A percentile compares a stretch with the other conserved stretches of the same genome.
Evolutionary conservation across 2,797 vertebrate species (phyloP).

Genomic region (Sarcoramphus papa): DNA sequence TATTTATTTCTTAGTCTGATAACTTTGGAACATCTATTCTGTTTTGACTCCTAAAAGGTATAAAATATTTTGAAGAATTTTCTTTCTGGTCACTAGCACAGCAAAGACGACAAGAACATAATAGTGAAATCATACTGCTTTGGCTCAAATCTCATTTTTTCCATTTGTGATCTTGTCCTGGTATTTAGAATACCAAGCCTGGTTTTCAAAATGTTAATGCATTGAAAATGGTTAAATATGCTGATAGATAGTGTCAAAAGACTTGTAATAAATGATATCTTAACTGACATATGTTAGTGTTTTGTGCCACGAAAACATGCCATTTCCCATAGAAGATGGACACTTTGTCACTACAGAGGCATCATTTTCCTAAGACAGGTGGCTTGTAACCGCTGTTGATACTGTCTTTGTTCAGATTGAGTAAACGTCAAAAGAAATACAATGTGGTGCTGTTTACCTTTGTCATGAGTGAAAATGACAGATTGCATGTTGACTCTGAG

Average conservation of each 20-base stretch:
- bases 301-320: not conserved
- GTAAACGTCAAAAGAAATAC: not conserved
- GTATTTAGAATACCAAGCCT: not conserved
- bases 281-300: not conserved
- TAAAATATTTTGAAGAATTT: not conserved
- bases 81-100: not conserved
- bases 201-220: not conserved
- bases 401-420: not conserved
- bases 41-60: not conserved
- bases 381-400: not conserved
- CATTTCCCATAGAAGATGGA: not conserved
- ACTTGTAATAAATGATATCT: not conserved
- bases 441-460: not conserved
- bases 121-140: not conserved
- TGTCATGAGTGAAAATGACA: not conserved
- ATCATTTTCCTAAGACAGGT: not conserved
- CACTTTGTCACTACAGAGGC: not conserved
- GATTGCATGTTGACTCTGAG: not conserved
- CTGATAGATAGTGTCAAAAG: not conserved
- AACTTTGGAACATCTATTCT: not conserved
- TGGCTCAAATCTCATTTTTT: not conserved
- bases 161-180: not conserved
- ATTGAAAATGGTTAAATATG: not conserved
- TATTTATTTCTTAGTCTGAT: not conserved
- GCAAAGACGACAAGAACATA: not conserved